A percentile compares a stretch with the other conserved stretches of the same genome.
Evolutionary conservation across 2,888 invertebrate genomes (phyloP).

Genomic region (Notodonta ziczac): DNA sequence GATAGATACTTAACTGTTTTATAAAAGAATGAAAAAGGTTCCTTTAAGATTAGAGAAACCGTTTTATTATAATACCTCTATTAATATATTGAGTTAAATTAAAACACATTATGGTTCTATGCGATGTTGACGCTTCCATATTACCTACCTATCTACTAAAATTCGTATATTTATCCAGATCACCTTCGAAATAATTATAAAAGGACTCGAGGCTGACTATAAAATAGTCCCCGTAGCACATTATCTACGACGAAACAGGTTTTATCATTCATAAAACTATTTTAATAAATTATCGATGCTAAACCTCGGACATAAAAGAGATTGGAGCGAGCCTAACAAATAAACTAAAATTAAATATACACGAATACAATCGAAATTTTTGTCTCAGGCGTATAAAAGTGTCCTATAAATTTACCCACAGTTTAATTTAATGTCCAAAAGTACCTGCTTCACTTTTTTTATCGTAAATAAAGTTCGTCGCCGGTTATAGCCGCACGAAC

Average conservation of each 20-base stretch:
- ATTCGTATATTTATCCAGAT: constrained; percentile 12
- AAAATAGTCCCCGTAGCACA: constrained; percentile 53
- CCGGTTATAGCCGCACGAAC: constrained; percentile 77
- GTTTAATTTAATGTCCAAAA: constrained; percentile 84
- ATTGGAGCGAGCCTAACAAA: constrained; percentile 79
- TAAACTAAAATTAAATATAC: constrained; percentile 85
- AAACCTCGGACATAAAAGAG: constrained; percentile 78
- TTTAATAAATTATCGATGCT: constrained; percentile 80
- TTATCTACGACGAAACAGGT: constrained; percentile 61
- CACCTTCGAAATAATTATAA: constrained; percentile 45
- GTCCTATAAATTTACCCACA: constrained; percentile 85
- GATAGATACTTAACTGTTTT: not conserved
- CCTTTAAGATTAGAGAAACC: not conserved
- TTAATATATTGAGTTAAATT: not conserved
- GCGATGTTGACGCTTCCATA: too few relatives aligned
- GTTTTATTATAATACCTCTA: not conserved
- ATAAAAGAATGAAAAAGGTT: not conserved
- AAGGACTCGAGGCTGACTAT: constrained; percentile 50
- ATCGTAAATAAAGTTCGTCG: constrained; percentile 77
- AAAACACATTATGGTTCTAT: too few relatives aligned
- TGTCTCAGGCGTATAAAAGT: constrained; percentile 84
- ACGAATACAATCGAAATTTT: constrained; percentile 84
- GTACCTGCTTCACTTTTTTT: constrained; percentile 81
- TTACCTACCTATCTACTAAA: too few relatives aligned
- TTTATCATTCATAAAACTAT: constrained; percentile 81